Evolutionary conservation across 2,113 vertebrate species (phyloP), one percentile per base, ranked within the genome.

Genomic region (Eurystomus gularis): DNA sequence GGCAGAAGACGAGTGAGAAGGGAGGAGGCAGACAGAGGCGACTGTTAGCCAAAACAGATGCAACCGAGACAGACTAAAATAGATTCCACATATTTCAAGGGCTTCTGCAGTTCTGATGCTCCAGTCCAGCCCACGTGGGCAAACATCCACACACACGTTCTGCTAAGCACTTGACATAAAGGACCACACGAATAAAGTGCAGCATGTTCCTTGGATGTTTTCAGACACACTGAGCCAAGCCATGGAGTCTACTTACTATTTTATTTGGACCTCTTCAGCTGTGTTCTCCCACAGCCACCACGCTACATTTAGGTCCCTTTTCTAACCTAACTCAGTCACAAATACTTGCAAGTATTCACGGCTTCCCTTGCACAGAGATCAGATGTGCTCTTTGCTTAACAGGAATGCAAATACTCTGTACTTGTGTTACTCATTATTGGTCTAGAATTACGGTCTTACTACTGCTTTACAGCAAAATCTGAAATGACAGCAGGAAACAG

Each of bases 21-120:
- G 0, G 8, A 9, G 15, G 13, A 82, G 31, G 42, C 61, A 78
- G 69, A 76, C 0, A 76, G 44, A 75, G 75, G 61, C 0, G 0
- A 26, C 35, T 68, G 33, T 48, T 68, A 68, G 73, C 77, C 83
- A 79, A 58, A 85, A 33, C 13, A 91, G 83, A 84, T 23, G 48
- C 35, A 52, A 28, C 6, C 29, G 31, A 72, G 55, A 71, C 52
- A 76, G 52, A 75, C 48, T 65, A 61, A 90, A 89, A 91, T 20
- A 95, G 86, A 62, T 46, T 39, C 73, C 44, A 42, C 3, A 0
- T 37, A 66, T 76, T 89, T 65, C 60, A 62, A 82, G 37, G 40
- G 66, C n/a, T 69, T 80, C 86, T 88, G 73, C 52, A 82, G 69
- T 65, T 61, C 28, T 17, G 1, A 3, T 14, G 42, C 51, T 69